Percentiles rank a stretch among this genome's conserved stretches.
Conservation (phyloP, 2,888 invertebrate species). For the Cheilosia scutellata region DNA sequence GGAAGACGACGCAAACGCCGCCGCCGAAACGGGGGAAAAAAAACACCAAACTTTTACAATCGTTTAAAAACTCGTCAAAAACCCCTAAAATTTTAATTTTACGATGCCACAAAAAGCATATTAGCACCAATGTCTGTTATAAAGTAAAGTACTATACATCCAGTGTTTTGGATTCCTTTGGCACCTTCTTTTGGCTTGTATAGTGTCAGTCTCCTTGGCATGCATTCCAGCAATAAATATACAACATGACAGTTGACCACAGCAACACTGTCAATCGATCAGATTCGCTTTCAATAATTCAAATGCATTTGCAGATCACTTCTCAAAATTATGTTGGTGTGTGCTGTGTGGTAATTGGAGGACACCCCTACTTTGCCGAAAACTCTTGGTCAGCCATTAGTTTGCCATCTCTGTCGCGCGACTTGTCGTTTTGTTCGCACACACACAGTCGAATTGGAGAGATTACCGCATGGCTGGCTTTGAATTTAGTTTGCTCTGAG, state of each 20-base stretch:
- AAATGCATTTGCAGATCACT: conserved; percentile 11
- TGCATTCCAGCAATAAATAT: conserved; percentile 7
- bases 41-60: conserved; percentile 81
- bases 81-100: conserved; percentile 81
- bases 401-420: conserved; percentile 51
- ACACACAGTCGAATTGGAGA: neutral
- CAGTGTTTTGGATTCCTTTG: conserved; percentile 46
- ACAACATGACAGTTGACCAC: conserved; percentile 25
- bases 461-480: conserved; percentile 26
- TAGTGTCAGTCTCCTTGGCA: conserved; percentile 5
- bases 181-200: conserved; percentile 34
- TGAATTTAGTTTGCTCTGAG: conserved; percentile 2
- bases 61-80: conserved; percentile 84
- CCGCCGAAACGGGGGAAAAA: neutral
- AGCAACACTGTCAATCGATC: conserved; percentile 56
- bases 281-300: conserved; percentile 63
- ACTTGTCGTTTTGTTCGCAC: conserved; percentile 14
- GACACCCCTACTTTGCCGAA: conserved; percentile 47
- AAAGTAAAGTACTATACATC: conserved; percentile 42
- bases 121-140: conserved; percentile 75
- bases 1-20: conserved; percentile 17
- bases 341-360: neutral
- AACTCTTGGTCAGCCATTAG: conserved; percentile 67
- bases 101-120: conserved; percentile 76
- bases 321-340: neutral